Base-by-base conservation (phyloP, 2,888 invertebrate genomes). In the Cataglyphis albicans region DNA sequence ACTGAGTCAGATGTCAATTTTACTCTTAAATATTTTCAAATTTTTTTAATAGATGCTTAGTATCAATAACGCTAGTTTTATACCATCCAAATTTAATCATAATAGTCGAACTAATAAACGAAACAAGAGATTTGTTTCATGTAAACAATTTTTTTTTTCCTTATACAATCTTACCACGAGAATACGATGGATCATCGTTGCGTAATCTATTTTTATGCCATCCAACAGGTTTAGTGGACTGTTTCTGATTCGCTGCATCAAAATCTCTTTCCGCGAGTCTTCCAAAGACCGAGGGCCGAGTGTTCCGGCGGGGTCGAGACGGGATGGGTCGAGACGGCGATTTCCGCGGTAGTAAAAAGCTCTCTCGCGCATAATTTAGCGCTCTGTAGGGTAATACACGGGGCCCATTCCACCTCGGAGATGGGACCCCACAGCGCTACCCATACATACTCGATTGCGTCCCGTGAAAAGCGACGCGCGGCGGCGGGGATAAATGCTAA, bases 351-450 rank as follows among this genome's bases (percentile, higher is more conserved):
- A 90, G 92, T 93, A 93, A 93, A 93, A 93, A 92, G 90, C 88
- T 88, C 90, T 92, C 92, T 91, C 88, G 89, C 90, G 93, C 92
- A 93, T 93, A 93, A 93, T 93, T 93, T 93, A 93, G 86, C 93
- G 91, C 91, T 93, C 91, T 93, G 89, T 93, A 93, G 92, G 93
- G 91, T 93, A 93, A 93, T 93, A 91, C 88, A 89, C 88, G 75
- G 85, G 65, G 78, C 25, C 80, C 87, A 67, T 52, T 68, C 83
- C 67, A 57, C 29, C 63, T 73, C 52, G n/a, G 63, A 35, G 78
- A 48, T 32, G 67, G 65, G 74, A 63, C 70, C 78, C 83, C 80
- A 70, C 76, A 83, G 85, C 35, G 84, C 89, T 74, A 86, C 90
- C 84, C 87, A 86, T 88, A 86, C 84, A 90, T 88, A 86, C 90